phyloP scores from a whole-genome alignment of 2,797 vertebrate genomes.

The Saxicola maurus region DNA sequence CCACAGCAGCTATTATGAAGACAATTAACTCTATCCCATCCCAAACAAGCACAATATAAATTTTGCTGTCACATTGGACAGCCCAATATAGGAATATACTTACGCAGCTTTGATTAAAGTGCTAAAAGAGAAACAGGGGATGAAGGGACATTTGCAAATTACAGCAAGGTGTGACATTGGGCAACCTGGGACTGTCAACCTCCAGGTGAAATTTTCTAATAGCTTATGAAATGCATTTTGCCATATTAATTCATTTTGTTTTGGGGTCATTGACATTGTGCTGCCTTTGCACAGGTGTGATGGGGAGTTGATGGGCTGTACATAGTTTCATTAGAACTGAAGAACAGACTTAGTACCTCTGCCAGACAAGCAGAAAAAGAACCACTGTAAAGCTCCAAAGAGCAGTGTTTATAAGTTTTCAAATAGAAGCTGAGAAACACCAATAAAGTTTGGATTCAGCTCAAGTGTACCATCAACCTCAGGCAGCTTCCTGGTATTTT shows the following conservation, averaged over 20 bases:
- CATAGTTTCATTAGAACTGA: constrained; percentile 10
- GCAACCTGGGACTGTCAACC: not conserved
- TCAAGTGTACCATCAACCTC: constrained; percentile 66
- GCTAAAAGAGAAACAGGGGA: not conserved
- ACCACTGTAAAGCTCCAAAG: constrained; percentile 50
- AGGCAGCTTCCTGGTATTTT: constrained; percentile 2
- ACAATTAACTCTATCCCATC: not conserved
- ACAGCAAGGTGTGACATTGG: not conserved
- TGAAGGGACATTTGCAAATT: not conserved
- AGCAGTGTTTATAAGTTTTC: constrained; percentile 67
- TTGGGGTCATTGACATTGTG: not conserved
- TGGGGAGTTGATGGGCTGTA: not conserved
- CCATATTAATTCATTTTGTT: not conserved
- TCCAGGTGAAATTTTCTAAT: not conserved
- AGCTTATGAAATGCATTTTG: not conserved
- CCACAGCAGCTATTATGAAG: not conserved
- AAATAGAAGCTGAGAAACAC: constrained; percentile 68
- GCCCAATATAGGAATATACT: not conserved
- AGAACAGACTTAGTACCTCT: not conserved
- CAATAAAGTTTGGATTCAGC: constrained; percentile 69
- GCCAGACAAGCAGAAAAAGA: not conserved
- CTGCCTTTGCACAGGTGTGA: not conserved
- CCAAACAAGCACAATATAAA: not conserved
- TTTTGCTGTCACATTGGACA: not conserved
- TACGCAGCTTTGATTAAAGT: not conserved